These are phyloP conservation scores for Carlito syrichta DNA, from an alignment of 2,113 vertebrate species.

Conservation along the genomic window DNA sequence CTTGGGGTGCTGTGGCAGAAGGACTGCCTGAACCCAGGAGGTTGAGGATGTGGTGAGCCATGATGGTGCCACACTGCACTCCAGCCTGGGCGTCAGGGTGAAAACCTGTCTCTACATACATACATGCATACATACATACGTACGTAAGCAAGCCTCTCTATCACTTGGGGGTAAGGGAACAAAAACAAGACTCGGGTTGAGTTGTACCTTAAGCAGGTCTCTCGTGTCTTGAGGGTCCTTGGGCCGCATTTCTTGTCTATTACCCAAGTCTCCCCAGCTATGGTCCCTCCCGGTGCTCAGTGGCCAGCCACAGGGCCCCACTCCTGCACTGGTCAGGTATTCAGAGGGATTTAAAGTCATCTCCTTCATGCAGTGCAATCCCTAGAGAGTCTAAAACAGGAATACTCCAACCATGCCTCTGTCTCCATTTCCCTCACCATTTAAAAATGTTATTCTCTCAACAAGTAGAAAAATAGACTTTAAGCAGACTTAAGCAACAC, in stretches of 20 bases:
- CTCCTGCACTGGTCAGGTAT: neutral
- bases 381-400: neutral
- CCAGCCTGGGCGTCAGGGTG: too few species aligned
- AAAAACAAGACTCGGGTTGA: neutral
- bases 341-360: neutral
- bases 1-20: too few species aligned
- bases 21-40: too few species aligned
- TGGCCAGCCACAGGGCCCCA: neutral
- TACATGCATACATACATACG: too few species aligned
- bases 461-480: slow-evolving; percentile 64
- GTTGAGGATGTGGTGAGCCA: too few species aligned
- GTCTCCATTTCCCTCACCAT: slow-evolving; percentile 34
- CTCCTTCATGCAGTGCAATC: neutral
- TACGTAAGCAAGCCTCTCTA: neutral
- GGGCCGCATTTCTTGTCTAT: neutral
- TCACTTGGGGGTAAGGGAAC: neutral
- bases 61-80: too few species aligned
- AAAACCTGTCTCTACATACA: too few species aligned
- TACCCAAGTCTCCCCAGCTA: neutral
- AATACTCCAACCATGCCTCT: neutral
- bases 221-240: neutral
- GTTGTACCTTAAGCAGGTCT: neutral
- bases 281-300: too few species aligned
- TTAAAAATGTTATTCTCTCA: slow-evolving; percentile 31
- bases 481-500: slow-evolving; percentile 26